phyloP scores from a whole-genome alignment of 2,797 vertebrate species.

The Chelonia mydas region DNA sequence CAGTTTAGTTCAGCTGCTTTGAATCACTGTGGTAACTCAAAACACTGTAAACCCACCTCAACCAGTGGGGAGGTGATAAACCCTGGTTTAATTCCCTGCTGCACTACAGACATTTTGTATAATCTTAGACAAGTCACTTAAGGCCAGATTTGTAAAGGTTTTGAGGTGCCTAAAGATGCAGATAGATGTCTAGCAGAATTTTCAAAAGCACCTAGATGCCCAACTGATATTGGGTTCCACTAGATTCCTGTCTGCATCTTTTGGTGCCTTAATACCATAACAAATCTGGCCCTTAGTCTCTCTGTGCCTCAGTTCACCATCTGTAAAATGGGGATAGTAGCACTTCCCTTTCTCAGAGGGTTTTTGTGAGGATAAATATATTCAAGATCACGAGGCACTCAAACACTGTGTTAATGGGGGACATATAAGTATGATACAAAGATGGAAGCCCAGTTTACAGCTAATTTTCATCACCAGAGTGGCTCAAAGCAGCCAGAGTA shows the following conservation, averaged over 20 bases:
- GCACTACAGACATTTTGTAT: not conserved
- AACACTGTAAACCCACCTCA: not conserved
- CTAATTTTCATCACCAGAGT: conserved; percentile 3
- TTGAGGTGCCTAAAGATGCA: not conserved
- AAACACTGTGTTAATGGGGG: not conserved
- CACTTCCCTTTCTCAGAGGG: not conserved
- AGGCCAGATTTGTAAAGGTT: not conserved
- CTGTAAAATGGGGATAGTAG: not conserved
- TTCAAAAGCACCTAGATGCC: not conserved
- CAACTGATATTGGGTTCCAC: accelerated
- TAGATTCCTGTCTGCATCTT: not conserved
- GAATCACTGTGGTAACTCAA: not conserved
- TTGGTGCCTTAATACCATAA: not conserved
- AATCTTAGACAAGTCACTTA: not conserved
- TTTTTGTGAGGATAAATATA: not conserved
- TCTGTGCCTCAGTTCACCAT: not conserved
- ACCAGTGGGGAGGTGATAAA: not conserved
- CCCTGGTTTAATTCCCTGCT: not conserved
- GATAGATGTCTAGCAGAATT: not conserved
- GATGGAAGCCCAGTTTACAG: accelerated
- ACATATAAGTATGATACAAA: not conserved
- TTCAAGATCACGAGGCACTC: not conserved
- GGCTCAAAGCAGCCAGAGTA: not conserved
- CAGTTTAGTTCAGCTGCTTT: not conserved
- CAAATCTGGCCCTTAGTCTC: not conserved